These are phyloP conservation scores for Drosophila rufa DNA, from an alignment of 1,140 invertebrate species.

Conservation along the genomic window DNA sequence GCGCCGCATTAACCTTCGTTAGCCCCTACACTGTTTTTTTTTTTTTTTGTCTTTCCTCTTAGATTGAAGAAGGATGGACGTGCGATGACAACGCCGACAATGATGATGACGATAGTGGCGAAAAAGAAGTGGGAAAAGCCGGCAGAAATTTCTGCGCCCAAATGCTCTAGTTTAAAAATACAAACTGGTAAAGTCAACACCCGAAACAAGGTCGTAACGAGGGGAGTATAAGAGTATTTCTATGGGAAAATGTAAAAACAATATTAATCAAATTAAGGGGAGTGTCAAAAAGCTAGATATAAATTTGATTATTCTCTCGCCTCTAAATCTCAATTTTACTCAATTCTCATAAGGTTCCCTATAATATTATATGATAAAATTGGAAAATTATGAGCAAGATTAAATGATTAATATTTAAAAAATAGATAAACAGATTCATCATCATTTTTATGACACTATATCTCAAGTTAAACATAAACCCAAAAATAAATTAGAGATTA, in stretches of 20 bases:
- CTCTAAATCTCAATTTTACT: not conserved
- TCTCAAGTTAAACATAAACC: not conserved
- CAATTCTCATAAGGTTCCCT: no score
- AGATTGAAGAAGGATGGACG: constrained; percentile 51
- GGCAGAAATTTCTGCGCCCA: constrained; percentile 31
- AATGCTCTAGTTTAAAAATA: constrained; percentile 55
- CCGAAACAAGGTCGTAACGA: constrained; percentile 13
- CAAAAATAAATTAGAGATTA: not conserved
- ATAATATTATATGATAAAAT: no score
- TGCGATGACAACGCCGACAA: not conserved
- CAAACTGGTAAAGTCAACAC: constrained; percentile 32
- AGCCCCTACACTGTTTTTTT: constrained; percentile 54
- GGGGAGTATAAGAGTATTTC: not conserved
- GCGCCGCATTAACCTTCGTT: constrained; percentile 82
- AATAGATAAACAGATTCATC: no score
- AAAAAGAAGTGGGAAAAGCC: constrained; percentile 3
- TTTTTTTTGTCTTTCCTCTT: constrained; percentile 8
- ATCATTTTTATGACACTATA: no score
- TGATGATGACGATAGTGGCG: constrained; percentile 12
- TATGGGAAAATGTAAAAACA: not conserved
- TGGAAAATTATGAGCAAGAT: no score
- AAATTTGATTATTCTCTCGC: not conserved
- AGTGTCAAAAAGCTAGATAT: not conserved
- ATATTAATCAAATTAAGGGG: no score
- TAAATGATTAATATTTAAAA: no score